Evolutionary conservation across 2,888 invertebrate species (phyloP).

Genomic region (Stratiomys singularior): DNA sequence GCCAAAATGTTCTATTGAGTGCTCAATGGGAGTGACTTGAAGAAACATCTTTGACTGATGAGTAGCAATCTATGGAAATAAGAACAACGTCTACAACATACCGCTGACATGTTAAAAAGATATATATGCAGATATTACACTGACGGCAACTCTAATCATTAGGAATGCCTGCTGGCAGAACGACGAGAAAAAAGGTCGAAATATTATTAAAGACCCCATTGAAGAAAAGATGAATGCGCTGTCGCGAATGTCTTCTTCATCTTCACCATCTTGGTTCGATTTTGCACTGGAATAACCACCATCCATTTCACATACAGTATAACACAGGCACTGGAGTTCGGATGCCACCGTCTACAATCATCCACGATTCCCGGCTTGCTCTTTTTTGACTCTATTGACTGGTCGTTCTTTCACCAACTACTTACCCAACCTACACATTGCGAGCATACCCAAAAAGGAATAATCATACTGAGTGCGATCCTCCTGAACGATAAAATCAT

Average conservation of each 20-base stretch:
- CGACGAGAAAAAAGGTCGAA: slow-evolving; percentile 19
- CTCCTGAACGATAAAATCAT: slow-evolving; percentile 28
- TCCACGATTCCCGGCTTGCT: neutral
- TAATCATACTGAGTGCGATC: slow-evolving; percentile 38
- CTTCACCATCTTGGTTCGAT: slow-evolving; percentile 15
- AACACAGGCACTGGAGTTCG: neutral
- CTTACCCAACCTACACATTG: slow-evolving; percentile 31
- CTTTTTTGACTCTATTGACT: neutral
- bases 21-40: too few species aligned
- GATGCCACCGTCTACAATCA: slow-evolving; percentile 21
- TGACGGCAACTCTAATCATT: neutral
- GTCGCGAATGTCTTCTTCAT: slow-evolving; percentile 35
- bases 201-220: slow-evolving; percentile 46
- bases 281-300: neutral
- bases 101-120: too few species aligned
- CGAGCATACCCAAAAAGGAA: slow-evolving; percentile 10
- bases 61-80: neutral
- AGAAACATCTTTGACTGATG: too few species aligned
- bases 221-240: slow-evolving; percentile 45
- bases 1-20: too few species aligned
- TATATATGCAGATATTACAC: too few species aligned
- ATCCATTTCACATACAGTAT: slow-evolving; percentile 33
- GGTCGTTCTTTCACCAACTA: neutral
- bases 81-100: too few species aligned
- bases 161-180: neutral